Percentiles rank a stretch among this genome's conserved stretches.
Conservation (phyloP, 1,140 invertebrate species). For the Apis mellifera region Amel_HAv3.1 CM009935.2:4636501-4637000, state of each 20-base stretch:
- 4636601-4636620: background rate
- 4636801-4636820: no score
- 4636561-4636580: background rate
- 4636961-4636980: slow-evolving; percentile 37
- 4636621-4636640: background rate
- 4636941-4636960: background rate
- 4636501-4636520: background rate
- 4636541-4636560: background rate
- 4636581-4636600: background rate
- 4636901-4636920: background rate
- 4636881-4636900: no score
- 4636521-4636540: background rate
- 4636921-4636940: background rate
- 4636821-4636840: no score
- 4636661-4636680: background rate
- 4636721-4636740: no score
- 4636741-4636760: no score
- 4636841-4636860: no score
- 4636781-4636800: no score
- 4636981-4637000: slow-evolving; percentile 33
- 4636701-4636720: background rate
- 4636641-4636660: background rate
- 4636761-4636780: no score
- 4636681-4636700: background rate
- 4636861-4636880: no score